phyloP scores from a whole-genome alignment of 1,140 invertebrate genomes.

The Diplogasteroides magnus region DNA sequence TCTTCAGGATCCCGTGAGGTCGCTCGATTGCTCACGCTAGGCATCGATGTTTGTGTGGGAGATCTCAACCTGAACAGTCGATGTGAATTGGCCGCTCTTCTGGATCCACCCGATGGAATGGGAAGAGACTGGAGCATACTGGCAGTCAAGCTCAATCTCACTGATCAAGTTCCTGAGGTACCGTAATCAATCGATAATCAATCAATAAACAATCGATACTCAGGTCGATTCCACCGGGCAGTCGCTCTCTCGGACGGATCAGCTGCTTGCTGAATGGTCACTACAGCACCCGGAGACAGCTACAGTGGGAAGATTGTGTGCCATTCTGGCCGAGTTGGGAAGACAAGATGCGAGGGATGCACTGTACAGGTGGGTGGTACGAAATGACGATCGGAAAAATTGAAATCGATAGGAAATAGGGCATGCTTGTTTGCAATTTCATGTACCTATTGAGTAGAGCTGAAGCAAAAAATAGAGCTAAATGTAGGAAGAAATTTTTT shows the following conservation, averaged over 20 bases:
- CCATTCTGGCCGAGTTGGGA: constrained; percentile 60
- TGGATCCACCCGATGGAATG: constrained; percentile 73
- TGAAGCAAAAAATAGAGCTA: no score
- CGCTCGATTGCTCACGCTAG: constrained; percentile 56
- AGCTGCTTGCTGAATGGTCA: constrained; percentile 60
- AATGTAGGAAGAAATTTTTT: background rate
- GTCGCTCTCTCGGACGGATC: constrained; percentile 58
- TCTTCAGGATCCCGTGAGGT: constrained; percentile 57
- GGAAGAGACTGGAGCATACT: constrained; percentile 77
- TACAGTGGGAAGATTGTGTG: constrained; percentile 59
- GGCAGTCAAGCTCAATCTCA: constrained; percentile 68
- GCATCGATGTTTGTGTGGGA: constrained; percentile 60
- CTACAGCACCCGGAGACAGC: constrained; percentile 55
- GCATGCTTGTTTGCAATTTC: no score
- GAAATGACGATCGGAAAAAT: no score
- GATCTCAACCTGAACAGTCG: constrained; percentile 59
- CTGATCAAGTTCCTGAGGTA: constrained; percentile 61
- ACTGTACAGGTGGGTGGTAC: constrained; percentile 57
- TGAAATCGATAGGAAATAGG: no score
- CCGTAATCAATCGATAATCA: background rate
- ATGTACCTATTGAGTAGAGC: no score
- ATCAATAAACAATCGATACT: background rate
- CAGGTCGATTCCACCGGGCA: constrained; percentile 56
- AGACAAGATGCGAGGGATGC: constrained; percentile 61
- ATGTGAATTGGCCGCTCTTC: constrained; percentile 60